Percentiles rank a stretch among this genome's conserved stretches.
Conservation (phyloP, 2,888 invertebrate genomes). For the Limnephilus lunatus region DNA sequence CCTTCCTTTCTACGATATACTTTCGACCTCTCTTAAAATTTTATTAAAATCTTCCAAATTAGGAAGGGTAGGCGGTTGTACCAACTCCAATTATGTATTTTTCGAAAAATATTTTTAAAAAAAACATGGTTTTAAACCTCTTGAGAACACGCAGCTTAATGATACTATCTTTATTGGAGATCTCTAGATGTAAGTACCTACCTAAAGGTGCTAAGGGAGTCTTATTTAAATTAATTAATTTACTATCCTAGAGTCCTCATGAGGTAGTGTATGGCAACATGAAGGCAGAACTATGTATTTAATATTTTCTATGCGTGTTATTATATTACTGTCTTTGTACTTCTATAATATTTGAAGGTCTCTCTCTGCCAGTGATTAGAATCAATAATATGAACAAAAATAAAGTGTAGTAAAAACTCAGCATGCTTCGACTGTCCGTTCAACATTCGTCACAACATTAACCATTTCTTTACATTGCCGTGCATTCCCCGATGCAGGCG, state of each 20-base stretch:
- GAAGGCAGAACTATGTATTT: background rate
- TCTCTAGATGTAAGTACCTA: background rate
- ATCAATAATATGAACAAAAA: background rate
- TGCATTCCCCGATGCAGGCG: conserved; percentile 52
- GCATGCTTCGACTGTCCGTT: background rate
- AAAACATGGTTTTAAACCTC: background rate
- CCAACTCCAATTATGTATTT: background rate
- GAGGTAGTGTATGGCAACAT: background rate
- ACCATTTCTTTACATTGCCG: conserved; percentile 53
- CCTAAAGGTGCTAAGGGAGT: background rate
- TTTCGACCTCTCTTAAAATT: background rate
- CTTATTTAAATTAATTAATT: background rate
- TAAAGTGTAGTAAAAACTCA: background rate
- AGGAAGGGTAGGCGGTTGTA: background rate
- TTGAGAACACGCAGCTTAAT: background rate
- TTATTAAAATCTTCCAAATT: background rate
- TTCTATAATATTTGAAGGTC: background rate
- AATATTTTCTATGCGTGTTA: background rate
- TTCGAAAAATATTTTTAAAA: background rate
- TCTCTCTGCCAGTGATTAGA: background rate
- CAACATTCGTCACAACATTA: conserved; percentile 57
- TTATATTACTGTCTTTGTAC: background rate
- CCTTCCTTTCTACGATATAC: background rate
- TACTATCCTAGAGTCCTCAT: background rate
- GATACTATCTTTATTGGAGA: background rate